A percentile compares a stretch with the other conserved stretches of the same genome.
These are phyloP conservation scores for Drusus annulatus DNA, from an alignment of 1,140 invertebrate species.

Conservation along the genomic window DNA sequence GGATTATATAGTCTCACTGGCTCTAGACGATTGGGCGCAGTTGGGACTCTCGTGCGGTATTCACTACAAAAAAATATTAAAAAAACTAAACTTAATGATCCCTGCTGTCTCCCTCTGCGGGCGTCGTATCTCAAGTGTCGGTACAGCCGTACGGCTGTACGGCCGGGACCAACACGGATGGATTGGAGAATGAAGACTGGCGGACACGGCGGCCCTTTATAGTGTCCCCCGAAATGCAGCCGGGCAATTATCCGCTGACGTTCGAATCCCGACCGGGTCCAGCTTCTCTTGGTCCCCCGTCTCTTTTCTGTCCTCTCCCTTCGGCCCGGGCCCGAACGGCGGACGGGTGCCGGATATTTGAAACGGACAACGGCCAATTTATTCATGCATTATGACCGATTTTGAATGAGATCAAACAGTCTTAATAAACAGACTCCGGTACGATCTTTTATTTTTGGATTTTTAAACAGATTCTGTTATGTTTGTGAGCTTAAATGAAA, in stretches of 20 bases:
- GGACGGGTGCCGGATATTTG: conserved; percentile 20
- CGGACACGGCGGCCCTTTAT: conserved; percentile 6
- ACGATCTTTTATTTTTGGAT: no score
- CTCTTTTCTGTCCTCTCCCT: background rate
- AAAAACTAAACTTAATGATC: no score
- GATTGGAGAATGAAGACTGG: conserved; percentile 15
- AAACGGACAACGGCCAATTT: conserved; percentile 20
- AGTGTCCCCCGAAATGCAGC: conserved; percentile 19
- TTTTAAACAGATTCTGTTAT: background rate
- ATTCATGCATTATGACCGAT: conserved; percentile 20
- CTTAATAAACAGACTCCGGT: background rate
- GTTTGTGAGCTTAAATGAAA: background rate
- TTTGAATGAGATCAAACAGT: background rate
- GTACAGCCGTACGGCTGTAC: background rate
- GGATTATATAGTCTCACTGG: no score
- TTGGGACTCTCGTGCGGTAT: no score
- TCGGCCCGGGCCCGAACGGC: background rate
- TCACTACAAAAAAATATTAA: no score
- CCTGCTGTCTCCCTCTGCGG: background rate
- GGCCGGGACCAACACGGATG: conserved; percentile 1
- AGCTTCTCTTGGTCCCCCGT: background rate
- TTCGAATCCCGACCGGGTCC: background rate
- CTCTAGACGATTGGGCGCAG: no score
- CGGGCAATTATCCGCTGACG: conserved; percentile 34
- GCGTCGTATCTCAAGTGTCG: background rate